phyloP scores from a whole-genome alignment of 1,140 invertebrate genomes.

The Archivesica marissinica region DNA sequence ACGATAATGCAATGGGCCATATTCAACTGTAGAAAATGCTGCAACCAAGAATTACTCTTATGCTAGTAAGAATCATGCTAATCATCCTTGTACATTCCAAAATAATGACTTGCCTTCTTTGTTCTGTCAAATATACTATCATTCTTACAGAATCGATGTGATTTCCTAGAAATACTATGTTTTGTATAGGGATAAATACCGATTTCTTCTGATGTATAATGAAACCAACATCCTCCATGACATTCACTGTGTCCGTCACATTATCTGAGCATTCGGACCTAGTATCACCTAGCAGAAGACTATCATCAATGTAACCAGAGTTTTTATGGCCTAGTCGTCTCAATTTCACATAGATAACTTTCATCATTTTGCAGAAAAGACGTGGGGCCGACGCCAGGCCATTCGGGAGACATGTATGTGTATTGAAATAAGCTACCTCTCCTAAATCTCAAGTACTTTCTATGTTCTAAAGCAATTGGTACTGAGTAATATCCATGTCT shows the following conservation, averaged over 20 bases:
- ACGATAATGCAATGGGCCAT: constrained; percentile 19
- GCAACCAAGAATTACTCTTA: constrained; percentile 16
- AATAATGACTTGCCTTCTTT: constrained; percentile 44
- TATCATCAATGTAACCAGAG: constrained; percentile 60
- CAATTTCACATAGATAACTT: constrained; percentile 54
- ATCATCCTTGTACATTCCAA: not conserved
- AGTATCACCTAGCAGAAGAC: constrained; percentile 18
- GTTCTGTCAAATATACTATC: constrained; percentile 37
- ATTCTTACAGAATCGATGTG: constrained; percentile 55
- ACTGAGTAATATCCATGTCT: constrained; percentile 67
- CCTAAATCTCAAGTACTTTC: constrained; percentile 27
- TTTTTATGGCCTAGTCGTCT: constrained; percentile 35
- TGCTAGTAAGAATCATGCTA: not conserved
- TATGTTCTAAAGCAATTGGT: constrained; percentile 18
- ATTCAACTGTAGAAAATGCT: constrained; percentile 17
- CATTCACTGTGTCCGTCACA: constrained; percentile 39
- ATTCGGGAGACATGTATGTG: constrained; percentile 52
- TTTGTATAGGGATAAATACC: constrained; percentile 43
- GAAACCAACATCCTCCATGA: constrained; percentile 46
- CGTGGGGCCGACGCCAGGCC: constrained; percentile 48
- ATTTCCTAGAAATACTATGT: constrained; percentile 55
- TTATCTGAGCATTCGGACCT: constrained; percentile 20
- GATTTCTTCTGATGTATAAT: constrained; percentile 61
- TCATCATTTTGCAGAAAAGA: constrained; percentile 60
- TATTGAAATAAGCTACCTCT: too few species aligned